A percentile compares a stretch with the other conserved stretches of the same genome.
Evolutionary conservation across 2,113 vertebrate species (phyloP).

Genomic region (Ptilonorhynchus violaceus): DNA sequence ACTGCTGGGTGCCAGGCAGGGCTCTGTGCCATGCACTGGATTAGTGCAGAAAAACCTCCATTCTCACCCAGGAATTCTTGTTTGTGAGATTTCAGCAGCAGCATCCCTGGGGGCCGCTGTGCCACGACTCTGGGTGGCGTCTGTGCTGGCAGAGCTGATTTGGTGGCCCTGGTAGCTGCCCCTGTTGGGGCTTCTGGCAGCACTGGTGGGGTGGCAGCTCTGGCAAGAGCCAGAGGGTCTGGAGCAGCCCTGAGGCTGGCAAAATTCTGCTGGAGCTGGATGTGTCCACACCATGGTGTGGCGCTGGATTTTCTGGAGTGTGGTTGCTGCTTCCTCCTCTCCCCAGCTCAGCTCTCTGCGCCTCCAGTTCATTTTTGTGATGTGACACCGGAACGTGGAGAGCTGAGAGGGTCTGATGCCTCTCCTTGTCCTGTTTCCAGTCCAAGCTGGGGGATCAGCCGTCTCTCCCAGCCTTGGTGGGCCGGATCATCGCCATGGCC

Average conservation of each 20-base stretch:
- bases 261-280: not conserved
- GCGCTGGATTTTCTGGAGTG: not conserved
- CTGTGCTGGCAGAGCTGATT: not conserved
- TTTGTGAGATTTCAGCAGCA: not conserved
- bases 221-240: not conserved
- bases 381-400: fast-evolving
- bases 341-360: not conserved
- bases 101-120: not conserved
- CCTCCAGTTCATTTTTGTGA: fast-evolving
- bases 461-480: conserved; percentile 81
- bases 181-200: not conserved
- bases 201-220: not conserved
- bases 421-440: conserved; percentile 59
- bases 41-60: not conserved
- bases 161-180: not conserved
- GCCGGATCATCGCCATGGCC: conserved; percentile 82
- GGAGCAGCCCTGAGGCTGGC: not conserved
- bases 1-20: not conserved
- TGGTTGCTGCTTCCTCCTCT: not conserved
- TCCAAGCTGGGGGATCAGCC: conserved; percentile 88
- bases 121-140: fast-evolving
- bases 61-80: not conserved
- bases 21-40: not conserved
- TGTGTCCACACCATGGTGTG: fast-evolving
- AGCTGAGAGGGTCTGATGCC: not conserved